phyloP scores from a whole-genome alignment of 2,888 invertebrate genomes.

The Blastobasis lacticolella region DNA sequence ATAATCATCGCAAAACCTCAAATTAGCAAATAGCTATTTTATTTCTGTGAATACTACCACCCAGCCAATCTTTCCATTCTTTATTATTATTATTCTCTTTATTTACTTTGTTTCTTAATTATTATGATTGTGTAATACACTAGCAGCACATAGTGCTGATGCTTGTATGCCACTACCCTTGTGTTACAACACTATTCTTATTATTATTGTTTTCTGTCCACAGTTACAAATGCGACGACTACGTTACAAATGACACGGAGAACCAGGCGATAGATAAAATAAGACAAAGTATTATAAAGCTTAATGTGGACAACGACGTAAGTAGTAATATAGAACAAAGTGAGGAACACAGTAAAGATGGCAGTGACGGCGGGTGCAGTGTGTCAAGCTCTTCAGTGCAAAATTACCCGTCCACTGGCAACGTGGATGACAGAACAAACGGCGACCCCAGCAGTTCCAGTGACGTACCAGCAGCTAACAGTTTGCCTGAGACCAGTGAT shows the following conservation, averaged over 20 bases:
- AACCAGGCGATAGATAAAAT: slow-evolving; percentile 72
- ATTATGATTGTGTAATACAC: too few species aligned
- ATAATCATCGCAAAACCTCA: too few species aligned
- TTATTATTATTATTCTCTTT: too few species aligned
- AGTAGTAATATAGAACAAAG: slow-evolving; percentile 29
- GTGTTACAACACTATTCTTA: too few species aligned
- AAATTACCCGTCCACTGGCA: slow-evolving; percentile 25
- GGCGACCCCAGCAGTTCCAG: slow-evolving; percentile 25
- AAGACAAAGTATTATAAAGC: slow-evolving; percentile 63
- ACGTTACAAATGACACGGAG: slow-evolving; percentile 81
- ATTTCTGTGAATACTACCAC: too few species aligned
- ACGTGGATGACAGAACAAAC: slow-evolving; percentile 21
- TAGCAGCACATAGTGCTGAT: too few species aligned
- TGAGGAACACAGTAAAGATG: slow-evolving; percentile 39
- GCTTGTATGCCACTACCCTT: too few species aligned
- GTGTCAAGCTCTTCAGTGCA: slow-evolving; percentile 17
- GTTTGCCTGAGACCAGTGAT: slow-evolving; percentile 24
- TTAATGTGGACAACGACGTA: slow-evolving; percentile 27
- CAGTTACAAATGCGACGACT: slow-evolving; percentile 88
- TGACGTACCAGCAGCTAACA: slow-evolving; percentile 19
- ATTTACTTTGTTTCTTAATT: too few species aligned
- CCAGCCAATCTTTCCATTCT: too few species aligned
- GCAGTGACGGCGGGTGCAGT: slow-evolving; percentile 27
- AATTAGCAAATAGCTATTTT: too few species aligned
- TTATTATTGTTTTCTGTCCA: slow-evolving; percentile 22